Base-by-base conservation (phyloP, 2,888 invertebrate genomes). In the Abrostola triplasia region DNA sequence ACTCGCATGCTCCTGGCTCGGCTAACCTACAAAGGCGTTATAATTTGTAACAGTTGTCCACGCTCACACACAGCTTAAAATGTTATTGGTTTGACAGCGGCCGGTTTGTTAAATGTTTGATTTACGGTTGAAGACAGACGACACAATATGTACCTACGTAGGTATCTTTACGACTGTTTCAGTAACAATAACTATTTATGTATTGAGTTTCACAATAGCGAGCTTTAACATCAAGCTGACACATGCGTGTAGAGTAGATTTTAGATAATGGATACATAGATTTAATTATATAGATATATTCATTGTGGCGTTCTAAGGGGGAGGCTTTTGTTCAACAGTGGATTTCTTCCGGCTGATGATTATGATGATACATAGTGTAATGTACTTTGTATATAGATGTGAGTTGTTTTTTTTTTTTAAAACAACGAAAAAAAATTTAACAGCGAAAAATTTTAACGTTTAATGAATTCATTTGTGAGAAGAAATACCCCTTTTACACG, bases 81-180 rank as follows among this genome's bases (percentile, higher is more conserved):
- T 82, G 86, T 90, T 90, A 90, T 90, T 89, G 88, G 88, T 83
- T 82, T 82, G 88, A 88, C 90, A 89, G 86, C 79, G 80, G 78
- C 77, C 76, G 56, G 86, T 85, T 86, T 84, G 85, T 88, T 90
- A 90, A 90, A 90, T 86, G 88, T 87, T 85, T 91, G 90, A 91
- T 91, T 90, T 91, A 91, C 82, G 83, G 72, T 64, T 75, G 76
- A 82, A 86, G 84, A 85, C 84, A 82, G 84, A 80, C 78, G 81
- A 83, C 83, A 73, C 75, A 76, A 77, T 81, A 65, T 56, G 65
- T 65, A 67, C 55, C 24, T 63, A 72, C 47, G 57, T 64, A 51
- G 24, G 75, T 66, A 70, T 59, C 70, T 83, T 85, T 83, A 85
- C 80, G 83, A 81, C 67, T 79, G 76, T 76, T 84, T 78, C 76